Evolutionary conservation across 2,113 vertebrate genomes (phyloP).

Genomic region (Ctenomys sociabilis): DNA sequence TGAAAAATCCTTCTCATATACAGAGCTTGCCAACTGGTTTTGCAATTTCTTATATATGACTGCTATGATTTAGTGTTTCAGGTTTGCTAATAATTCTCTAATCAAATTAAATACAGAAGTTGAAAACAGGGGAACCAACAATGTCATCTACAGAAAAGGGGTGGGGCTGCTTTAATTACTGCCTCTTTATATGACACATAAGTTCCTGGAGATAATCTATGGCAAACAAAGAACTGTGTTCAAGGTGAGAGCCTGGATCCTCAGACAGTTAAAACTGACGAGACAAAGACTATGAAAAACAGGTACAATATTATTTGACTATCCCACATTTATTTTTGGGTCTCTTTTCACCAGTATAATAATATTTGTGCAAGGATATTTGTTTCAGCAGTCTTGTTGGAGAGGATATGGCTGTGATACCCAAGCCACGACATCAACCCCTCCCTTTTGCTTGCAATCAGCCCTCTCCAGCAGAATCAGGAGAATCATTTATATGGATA

Average conservation of each 20-base stretch:
- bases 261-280: slow-evolving; percentile 49
- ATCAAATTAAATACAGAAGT: slow-evolving; percentile 78
- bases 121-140: slow-evolving; percentile 42
- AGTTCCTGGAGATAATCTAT: slow-evolving; percentile 38
- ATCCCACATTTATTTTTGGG: slow-evolving; percentile 69
- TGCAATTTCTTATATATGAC: slow-evolving; percentile 68
- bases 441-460: background rate
- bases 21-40: slow-evolving; percentile 69
- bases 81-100: slow-evolving; percentile 81
- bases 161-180: slow-evolving; percentile 58
- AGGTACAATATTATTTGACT: slow-evolving; percentile 39
- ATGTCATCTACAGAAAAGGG: slow-evolving; percentile 44
- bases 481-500: slow-evolving; percentile 71
- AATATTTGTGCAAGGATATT: slow-evolving; percentile 54
- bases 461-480: background rate
- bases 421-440: background rate
- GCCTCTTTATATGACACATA: slow-evolving; percentile 49
- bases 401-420: slow-evolving; percentile 9
- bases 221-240: slow-evolving; percentile 70
- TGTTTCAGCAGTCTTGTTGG: slow-evolving; percentile 58
- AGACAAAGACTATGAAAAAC: slow-evolving; percentile 67
- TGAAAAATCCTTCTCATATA: slow-evolving; percentile 78
- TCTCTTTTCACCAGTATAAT: slow-evolving; percentile 65
- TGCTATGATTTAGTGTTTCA: slow-evolving; percentile 70
- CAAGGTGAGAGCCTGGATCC: slow-evolving; percentile 7